phyloP scores from a whole-genome alignment of 2,888 invertebrate species.

The Ormyrus nitidulus region DNA sequence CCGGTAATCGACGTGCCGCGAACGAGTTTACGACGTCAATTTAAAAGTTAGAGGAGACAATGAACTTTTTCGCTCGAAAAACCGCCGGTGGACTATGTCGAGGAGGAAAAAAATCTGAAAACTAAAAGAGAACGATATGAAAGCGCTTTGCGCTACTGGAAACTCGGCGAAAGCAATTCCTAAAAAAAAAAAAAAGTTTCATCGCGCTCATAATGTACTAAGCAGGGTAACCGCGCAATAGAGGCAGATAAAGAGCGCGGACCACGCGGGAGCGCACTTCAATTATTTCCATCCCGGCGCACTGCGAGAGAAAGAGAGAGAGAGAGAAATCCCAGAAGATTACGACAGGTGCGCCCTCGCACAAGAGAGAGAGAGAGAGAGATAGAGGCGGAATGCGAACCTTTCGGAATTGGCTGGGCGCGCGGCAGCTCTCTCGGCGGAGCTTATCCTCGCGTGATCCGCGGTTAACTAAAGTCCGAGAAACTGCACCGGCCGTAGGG shows the following conservation, averaged over 20 bases:
- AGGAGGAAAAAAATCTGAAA: too few relatives aligned
- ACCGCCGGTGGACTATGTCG: too few relatives aligned
- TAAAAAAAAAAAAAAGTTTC: conserved; percentile 1
- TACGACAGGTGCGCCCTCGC: conserved; percentile 1
- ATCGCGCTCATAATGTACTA: not conserved
- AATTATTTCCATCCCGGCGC: conserved; percentile 27
- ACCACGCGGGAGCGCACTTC: conserved; percentile 38
- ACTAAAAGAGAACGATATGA: too few relatives aligned
- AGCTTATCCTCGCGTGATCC: conserved; percentile 30
- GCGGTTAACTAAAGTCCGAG: conserved; percentile 30
- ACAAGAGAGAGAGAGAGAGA: not conserved
- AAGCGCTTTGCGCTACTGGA: too few relatives aligned
- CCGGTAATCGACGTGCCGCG: too few relatives aligned
- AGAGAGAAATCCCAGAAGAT: conserved; percentile 2
- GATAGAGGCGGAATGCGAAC: not conserved
- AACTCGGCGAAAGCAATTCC: not conserved
- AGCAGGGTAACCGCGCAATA: not conserved
- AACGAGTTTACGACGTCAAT: too few relatives aligned
- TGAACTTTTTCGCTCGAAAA: too few relatives aligned
- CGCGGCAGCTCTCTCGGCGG: not conserved
- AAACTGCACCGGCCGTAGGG: conserved; percentile 12
- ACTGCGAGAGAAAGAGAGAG: not conserved
- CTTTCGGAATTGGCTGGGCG: conserved; percentile 27
- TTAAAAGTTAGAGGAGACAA: too few relatives aligned
- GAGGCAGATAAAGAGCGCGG: conserved; percentile 12